These are phyloP conservation scores for Dolichomitus sp. DNA, from an alignment of 2,888 invertebrate species.

Conservation along the genomic window DNA sequence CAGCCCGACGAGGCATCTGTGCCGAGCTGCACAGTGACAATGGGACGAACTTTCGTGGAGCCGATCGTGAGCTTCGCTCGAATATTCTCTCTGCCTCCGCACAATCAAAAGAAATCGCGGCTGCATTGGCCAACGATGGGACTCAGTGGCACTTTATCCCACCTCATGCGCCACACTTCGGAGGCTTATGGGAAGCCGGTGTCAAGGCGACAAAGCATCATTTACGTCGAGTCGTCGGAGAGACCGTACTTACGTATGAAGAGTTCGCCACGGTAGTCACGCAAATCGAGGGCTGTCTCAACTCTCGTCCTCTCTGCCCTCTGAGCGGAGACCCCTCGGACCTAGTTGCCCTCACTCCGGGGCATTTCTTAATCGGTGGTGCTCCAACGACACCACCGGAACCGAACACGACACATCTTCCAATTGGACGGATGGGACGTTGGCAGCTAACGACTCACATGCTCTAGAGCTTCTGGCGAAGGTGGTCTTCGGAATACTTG, in stretches of 20 bases:
- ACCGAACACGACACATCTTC: neutral
- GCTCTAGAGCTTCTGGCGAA: constrained; percentile 3
- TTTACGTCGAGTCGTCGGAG: neutral
- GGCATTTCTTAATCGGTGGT: neutral
- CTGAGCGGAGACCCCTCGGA: neutral
- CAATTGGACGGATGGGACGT: neutral
- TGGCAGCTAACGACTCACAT: constrained; percentile 5
- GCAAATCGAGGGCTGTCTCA: constrained; percentile 17
- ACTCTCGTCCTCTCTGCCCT: neutral
- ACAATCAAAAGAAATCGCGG: neutral
- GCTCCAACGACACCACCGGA: constrained; percentile 1
- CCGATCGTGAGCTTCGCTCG: constrained; percentile 10
- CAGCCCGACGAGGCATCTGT: constrained; percentile 2
- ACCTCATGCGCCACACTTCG: constrained; percentile 5
- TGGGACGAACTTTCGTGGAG: neutral
- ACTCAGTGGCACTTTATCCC: constrained; percentile 16
- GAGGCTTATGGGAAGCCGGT: neutral
- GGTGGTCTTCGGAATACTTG: constrained; percentile 14
- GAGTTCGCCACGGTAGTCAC: neutral
- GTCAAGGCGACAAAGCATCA: constrained; percentile 10
- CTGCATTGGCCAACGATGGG: constrained; percentile 1
- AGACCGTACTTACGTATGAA: neutral
- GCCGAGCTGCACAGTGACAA: constrained; percentile 1
- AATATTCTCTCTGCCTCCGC: no score
- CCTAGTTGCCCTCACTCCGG: neutral